Percentiles rank a stretch among this genome's conserved stretches.
Evolutionary conservation across 1,140 invertebrate species (phyloP).

Genomic region (Bombus superbus): DNA sequence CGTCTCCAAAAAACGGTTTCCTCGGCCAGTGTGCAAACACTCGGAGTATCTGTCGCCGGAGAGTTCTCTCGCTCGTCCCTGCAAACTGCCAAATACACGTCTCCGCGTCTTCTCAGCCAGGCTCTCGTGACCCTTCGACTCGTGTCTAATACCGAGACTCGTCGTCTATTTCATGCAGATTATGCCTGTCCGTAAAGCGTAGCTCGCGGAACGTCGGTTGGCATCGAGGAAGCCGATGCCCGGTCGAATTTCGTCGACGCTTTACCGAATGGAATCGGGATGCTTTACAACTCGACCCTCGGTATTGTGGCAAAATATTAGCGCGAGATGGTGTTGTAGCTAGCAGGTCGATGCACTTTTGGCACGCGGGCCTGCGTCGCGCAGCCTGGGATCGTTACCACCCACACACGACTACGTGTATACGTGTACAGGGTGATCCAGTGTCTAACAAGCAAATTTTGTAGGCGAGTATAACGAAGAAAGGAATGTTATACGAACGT

Average conservation of each 20-base stretch:
- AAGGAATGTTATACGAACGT: background rate
- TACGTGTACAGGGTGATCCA: background rate
- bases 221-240: conserved; percentile 6
- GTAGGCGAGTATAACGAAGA: background rate
- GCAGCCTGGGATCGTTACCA: conserved; percentile 50
- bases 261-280: conserved; percentile 7
- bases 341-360: conserved; percentile 61
- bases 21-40: conserved; percentile 4
- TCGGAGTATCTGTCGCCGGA: background rate
- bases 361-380: conserved; percentile 47
- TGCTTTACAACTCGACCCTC: conserved; percentile 45
- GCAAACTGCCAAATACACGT: conserved; percentile 3
- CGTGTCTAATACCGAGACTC: too few species aligned
- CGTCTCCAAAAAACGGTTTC: background rate
- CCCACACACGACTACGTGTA: background rate
- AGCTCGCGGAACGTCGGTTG: background rate
- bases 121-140: too few species aligned
- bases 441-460: background rate
- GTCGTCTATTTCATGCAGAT: conserved; percentile 14
- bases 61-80: background rate
- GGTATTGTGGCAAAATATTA: conserved; percentile 53
- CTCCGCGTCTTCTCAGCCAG: background rate
- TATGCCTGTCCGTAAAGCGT: background rate
- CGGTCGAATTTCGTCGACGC: conserved; percentile 11
- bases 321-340: conserved; percentile 44